Evolutionary conservation across 2,888 invertebrate species (phyloP).

Genomic region (Dimorphilus gyrociliatus): DNA sequence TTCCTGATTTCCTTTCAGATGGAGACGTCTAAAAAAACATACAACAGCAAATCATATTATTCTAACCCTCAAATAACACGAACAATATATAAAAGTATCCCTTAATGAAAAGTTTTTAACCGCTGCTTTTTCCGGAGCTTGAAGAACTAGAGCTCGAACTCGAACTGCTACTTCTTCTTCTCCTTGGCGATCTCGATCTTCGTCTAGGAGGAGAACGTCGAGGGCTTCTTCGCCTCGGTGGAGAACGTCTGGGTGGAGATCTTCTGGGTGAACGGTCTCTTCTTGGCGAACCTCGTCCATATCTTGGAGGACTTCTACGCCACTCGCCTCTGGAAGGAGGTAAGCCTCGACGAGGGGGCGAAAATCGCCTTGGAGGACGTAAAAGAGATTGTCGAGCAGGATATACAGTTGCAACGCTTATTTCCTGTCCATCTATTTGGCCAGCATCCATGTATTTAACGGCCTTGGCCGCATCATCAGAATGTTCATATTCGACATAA

Average conservation of each 20-base stretch:
- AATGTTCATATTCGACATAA: conserved; percentile 79
- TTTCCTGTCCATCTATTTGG: conserved; percentile 87
- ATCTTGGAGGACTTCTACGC: conserved; percentile 16
- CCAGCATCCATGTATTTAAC: conserved; percentile 98
- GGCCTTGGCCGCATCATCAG: conserved; percentile 92
- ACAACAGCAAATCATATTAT: no score
- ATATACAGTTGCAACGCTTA: conserved; percentile 82
- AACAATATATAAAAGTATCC: no score
- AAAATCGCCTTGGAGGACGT: conserved; percentile 19
- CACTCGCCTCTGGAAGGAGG: conserved; percentile 22
- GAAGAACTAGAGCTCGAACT: conserved; percentile 37
- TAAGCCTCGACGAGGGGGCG: conserved; percentile 25
- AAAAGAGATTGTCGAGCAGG: no score
- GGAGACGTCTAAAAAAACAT: no score
- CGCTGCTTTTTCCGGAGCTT: no score
- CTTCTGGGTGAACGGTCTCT: no score
- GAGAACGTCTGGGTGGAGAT: conserved; percentile 15
- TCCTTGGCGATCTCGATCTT: conserved; percentile 25
- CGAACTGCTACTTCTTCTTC: conserved; percentile 33
- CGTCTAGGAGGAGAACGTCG: conserved; percentile 16
- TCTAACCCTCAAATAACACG: no score
- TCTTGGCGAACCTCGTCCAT: conserved; percentile 12
- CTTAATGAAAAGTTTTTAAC: no score
- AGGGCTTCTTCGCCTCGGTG: conserved; percentile 11
- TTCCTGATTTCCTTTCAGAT: no score